Evolutionary conservation across 2,888 invertebrate genomes (phyloP).

Genomic region (Drosophila leonis): DNA sequence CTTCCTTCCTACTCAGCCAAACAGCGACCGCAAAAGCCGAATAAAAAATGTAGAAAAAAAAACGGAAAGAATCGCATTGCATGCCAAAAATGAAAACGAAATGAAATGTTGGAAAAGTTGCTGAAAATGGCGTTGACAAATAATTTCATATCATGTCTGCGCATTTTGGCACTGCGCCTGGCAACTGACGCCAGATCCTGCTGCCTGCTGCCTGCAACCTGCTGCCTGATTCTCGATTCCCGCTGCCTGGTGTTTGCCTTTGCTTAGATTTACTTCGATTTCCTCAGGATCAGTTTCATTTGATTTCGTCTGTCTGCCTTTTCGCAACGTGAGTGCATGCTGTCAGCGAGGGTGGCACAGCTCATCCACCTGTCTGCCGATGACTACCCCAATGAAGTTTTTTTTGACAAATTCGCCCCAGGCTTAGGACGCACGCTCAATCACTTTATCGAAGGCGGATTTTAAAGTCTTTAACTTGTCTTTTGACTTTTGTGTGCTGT

Average conservation of each 20-base stretch:
- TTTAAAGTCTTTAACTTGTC: slow-evolving; percentile 78
- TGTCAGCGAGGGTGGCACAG: slow-evolving; percentile 1
- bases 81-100: slow-evolving; percentile 73
- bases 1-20: neutral
- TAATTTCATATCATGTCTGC: slow-evolving; percentile 78
- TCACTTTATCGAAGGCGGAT: slow-evolving; percentile 72
- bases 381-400: slow-evolving; percentile 53
- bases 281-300: slow-evolving; percentile 49
- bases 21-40: slow-evolving; percentile 17
- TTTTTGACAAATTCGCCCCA: slow-evolving; percentile 66
- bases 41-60: slow-evolving; percentile 1
- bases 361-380: slow-evolving; percentile 61
- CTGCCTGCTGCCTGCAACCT: neutral
- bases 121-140: slow-evolving; percentile 79
- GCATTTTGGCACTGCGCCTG: slow-evolving; percentile 52
- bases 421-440: slow-evolving; percentile 63
- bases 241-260: slow-evolving; percentile 29
- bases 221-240: neutral
- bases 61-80: slow-evolving; percentile 12
- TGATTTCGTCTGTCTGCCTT: slow-evolving; percentile 43
- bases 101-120: slow-evolving; percentile 78
- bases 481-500: slow-evolving; percentile 64
- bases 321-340: slow-evolving; percentile 48
- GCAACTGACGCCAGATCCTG: neutral
- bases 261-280: slow-evolving; percentile 53